Percentiles rank a stretch among this genome's conserved stretches.
These are phyloP conservation scores for Drosophila aff. DNA, from an alignment of 1,140 invertebrate genomes.

Conservation along the genomic window DNA sequence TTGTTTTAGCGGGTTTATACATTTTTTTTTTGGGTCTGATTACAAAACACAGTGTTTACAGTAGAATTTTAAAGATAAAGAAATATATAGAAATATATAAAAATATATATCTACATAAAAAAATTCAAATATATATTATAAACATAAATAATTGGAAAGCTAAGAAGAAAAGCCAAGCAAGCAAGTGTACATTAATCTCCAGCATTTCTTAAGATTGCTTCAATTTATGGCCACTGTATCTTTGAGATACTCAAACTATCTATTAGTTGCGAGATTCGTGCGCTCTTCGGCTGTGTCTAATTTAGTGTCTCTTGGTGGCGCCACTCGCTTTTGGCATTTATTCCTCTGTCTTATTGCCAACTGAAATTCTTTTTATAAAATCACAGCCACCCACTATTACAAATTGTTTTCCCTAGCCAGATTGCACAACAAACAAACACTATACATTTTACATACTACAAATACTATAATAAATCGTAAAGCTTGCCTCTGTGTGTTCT, in stretches of 20 bases:
- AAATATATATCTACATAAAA: no score
- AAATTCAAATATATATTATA: no score
- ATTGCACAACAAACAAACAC: slow-evolving; percentile 45
- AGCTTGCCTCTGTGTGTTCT: neutral
- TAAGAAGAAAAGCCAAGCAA: no score
- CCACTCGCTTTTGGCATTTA: slow-evolving; percentile 41
- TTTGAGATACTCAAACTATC: neutral
- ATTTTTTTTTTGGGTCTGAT: neutral
- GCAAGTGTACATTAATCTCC: neutral
- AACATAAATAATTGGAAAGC: neutral
- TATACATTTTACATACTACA: no score
- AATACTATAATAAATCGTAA: neutral
- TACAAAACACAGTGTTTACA: neutral
- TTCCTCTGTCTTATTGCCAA: slow-evolving; percentile 44
- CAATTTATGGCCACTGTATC: slow-evolving; percentile 20
- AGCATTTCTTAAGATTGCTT: neutral
- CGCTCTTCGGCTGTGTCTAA: neutral
- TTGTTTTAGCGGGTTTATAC: neutral
- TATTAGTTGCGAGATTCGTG: slow-evolving; percentile 8
- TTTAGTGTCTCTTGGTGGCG: slow-evolving; percentile 33
- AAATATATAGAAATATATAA: no score
- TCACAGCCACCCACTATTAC: slow-evolving; percentile 38
- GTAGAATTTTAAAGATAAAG: neutral
- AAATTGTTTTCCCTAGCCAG: slow-evolving; percentile 8
- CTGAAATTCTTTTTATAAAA: slow-evolving; percentile 47